phyloP scores from a whole-genome alignment of 2,797 vertebrate species.

The Phalloptychus januarius region DNA sequence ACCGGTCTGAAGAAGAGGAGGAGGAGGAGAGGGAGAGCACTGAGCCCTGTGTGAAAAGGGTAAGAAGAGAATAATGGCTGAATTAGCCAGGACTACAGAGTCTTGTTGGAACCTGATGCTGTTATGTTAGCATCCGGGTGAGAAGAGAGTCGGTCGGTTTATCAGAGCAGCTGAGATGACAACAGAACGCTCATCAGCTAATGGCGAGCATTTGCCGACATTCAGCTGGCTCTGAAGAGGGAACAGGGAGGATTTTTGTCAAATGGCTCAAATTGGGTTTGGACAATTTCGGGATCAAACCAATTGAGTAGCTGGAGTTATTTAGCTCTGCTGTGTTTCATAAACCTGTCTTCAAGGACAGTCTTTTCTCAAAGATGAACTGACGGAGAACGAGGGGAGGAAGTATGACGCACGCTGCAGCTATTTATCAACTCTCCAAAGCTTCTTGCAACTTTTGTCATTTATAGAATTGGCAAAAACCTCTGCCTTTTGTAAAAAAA shows the following conservation, averaged over 20 bases:
- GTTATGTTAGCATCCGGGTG: slow-evolving; percentile 8
- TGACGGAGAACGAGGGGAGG: background rate
- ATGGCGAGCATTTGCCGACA: background rate
- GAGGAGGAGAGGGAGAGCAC: slow-evolving; percentile 74
- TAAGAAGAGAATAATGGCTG: slow-evolving; percentile 65
- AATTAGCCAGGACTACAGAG: background rate
- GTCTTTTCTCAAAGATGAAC: background rate
- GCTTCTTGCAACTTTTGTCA: slow-evolving; percentile 2
- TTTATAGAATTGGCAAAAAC: background rate
- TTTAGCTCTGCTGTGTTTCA: background rate
- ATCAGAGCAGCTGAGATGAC: background rate
- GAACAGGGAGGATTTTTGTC: background rate
- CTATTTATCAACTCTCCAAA: background rate
- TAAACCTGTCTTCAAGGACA: background rate
- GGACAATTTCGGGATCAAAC: background rate
- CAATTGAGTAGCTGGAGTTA: background rate
- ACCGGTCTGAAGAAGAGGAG: slow-evolving; percentile 80
- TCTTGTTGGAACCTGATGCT: slow-evolving; percentile 16
- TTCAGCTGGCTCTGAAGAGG: background rate
- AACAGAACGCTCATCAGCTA: slow-evolving; percentile 15
- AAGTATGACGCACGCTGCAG: background rate
- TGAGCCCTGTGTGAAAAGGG: slow-evolving; percentile 78
- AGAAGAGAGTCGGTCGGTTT: background rate
- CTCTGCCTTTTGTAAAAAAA: background rate
- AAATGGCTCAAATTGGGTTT: background rate